These are phyloP conservation scores for Scolopax mira DNA, from an alignment of 2,113 vertebrate genomes.

Conservation along the genomic window DNA sequence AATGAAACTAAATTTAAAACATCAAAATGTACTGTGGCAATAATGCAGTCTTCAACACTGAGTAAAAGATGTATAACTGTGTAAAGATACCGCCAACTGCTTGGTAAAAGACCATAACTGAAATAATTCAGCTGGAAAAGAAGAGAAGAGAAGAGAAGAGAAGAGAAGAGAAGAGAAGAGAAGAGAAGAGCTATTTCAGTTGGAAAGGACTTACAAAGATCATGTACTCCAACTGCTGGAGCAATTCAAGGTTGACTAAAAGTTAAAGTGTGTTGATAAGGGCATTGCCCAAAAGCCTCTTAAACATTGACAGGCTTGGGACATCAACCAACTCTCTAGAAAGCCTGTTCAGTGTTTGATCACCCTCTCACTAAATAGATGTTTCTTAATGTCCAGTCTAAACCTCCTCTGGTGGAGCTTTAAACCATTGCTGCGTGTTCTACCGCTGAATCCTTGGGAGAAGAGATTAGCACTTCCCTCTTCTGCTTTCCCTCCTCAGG, in stretches of 20 bases:
- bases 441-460: not conserved
- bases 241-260: not conserved
- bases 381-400: not conserved
- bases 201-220: not conserved
- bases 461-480: not conserved
- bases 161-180: not conserved
- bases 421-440: fast-evolving
- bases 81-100: not conserved
- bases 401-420: not conserved
- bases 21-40: not conserved
- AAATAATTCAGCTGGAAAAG: not conserved
- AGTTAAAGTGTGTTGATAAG: not conserved
- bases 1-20: not conserved
- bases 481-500: not conserved
- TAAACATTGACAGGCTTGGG: not conserved
- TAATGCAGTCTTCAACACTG: not conserved
- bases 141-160: not conserved
- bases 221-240: not conserved
- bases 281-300: not conserved
- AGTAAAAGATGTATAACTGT: not conserved
- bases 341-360: not conserved
- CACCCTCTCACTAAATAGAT: not conserved
- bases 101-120: not conserved
- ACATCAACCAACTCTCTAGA: not conserved
- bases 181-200: not conserved